Conservation (phyloP, 2,797 vertebrate genomes). For the Percopsis omiscomaycus region DNA sequence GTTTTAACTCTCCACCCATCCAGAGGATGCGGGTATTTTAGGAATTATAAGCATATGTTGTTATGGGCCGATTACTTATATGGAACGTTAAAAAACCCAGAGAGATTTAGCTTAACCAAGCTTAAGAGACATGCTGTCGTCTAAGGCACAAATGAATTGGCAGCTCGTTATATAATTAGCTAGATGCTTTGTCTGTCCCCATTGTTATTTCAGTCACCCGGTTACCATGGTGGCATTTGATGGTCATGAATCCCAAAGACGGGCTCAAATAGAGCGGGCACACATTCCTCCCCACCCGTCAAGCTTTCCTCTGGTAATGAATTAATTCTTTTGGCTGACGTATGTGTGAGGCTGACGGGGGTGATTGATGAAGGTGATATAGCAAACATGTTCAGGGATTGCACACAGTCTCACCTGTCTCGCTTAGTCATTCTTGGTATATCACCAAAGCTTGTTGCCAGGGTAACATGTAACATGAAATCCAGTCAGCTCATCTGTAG, state of each 20-base stretch:
- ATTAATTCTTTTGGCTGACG: conserved; percentile 47
- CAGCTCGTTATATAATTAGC: conserved; percentile 38
- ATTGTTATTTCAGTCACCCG: conserved; percentile 40
- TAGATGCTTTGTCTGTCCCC: conserved; percentile 27
- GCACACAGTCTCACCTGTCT: conserved; percentile 50
- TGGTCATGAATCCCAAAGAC: conserved; percentile 13
- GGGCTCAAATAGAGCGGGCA: conserved; percentile 14
- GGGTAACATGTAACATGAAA: conserved; percentile 57
- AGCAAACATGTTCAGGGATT: conserved; percentile 44
- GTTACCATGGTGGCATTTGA: conserved; percentile 30
- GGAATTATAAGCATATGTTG: background rate
- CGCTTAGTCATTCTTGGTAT: conserved; percentile 34
- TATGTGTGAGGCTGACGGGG: conserved; percentile 37
- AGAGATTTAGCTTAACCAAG: conserved; percentile 2
- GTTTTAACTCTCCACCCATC: conserved; percentile 15
- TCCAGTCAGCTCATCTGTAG: conserved; percentile 42
- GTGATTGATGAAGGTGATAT: conserved; percentile 57
- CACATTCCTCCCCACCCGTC: background rate
- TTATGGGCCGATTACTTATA: conserved; percentile 3
- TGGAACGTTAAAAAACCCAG: conserved; percentile 5
- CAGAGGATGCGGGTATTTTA: conserved; percentile 5
- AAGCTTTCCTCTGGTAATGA: conserved; percentile 25
- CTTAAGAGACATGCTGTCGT: conserved; percentile 1
- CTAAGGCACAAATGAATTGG: conserved; percentile 18
- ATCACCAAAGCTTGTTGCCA: conserved; percentile 62